These are phyloP conservation scores for Dicaeum eximium DNA, from an alignment of 2,113 vertebrate genomes.

Conservation along the genomic window DNA sequence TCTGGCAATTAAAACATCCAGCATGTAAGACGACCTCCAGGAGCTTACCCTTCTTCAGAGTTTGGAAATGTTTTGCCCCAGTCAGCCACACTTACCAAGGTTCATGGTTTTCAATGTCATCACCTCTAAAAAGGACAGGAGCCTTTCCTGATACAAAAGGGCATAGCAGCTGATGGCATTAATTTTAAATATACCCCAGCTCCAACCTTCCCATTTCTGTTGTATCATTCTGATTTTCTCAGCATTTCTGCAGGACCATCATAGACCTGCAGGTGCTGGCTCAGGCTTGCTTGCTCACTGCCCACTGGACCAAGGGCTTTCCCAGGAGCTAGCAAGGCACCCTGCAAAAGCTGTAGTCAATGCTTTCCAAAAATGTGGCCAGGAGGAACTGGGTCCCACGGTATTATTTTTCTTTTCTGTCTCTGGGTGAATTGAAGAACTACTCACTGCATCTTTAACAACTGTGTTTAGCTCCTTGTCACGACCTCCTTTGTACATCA, in stretches of 20 bases:
- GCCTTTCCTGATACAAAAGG: neutral
- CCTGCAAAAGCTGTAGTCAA: neutral
- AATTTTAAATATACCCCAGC: neutral
- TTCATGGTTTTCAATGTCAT: neutral
- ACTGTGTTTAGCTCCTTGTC: conserved; percentile 27
- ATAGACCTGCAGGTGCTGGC: neutral
- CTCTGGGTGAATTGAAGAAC: neutral
- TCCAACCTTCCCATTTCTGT: neutral
- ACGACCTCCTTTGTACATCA: neutral
- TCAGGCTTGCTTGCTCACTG: neutral
- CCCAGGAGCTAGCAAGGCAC: neutral
- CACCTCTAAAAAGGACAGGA: neutral
- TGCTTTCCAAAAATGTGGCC: neutral
- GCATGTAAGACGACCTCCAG: neutral
- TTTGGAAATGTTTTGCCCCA: neutral
- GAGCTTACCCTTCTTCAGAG: neutral
- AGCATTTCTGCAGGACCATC: neutral
- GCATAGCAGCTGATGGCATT: neutral
- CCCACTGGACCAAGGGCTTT: neutral
- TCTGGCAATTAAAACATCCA: neutral
- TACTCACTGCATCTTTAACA: neutral
- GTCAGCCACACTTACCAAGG: neutral
- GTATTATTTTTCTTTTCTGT: neutral
- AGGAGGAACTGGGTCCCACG: neutral
- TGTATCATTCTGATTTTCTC: neutral